A percentile compares a stretch with the other conserved stretches of the same genome.
phyloP scores from a whole-genome alignment of 2,888 invertebrate genomes.

The Mellilla xanthometata region DNA sequence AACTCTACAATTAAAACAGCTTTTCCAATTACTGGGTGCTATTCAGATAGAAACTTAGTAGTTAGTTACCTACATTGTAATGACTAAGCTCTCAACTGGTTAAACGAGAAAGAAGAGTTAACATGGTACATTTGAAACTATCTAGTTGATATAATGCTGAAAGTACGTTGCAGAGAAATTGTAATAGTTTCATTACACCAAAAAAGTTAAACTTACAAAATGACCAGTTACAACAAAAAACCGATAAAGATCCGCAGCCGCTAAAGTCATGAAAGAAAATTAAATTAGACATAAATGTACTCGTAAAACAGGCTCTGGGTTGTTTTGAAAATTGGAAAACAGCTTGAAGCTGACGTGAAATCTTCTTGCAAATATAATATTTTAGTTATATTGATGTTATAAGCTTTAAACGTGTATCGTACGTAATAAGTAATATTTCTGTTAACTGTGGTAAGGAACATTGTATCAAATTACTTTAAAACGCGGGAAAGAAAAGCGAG shows the following conservation, averaged over 20 bases:
- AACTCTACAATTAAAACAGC: conserved; percentile 26
- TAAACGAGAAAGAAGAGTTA: conserved; percentile 6
- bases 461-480: no score
- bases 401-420: not conserved
- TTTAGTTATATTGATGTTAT: conserved; percentile 1
- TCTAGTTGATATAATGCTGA: not conserved
- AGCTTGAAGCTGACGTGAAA: not conserved
- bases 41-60: conserved; percentile 37
- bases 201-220: no score
- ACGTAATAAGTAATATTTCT: no score
- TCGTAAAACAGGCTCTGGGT: not conserved
- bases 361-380: not conserved
- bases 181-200: no score
- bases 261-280: no score
- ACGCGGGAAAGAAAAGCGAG: no score
- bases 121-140: not conserved
- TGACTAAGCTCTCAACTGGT: conserved; percentile 37
- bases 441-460: no score
- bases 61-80: conserved; percentile 30
- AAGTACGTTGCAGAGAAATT: no score
- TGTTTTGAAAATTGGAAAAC: conserved; percentile 7
- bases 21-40: conserved; percentile 14
- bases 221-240: no score
- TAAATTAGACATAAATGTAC: no score
- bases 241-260: no score